These are phyloP conservation scores for Asobara japonica DNA, from an alignment of 1,140 invertebrate species.

Conservation along the genomic window DNA sequence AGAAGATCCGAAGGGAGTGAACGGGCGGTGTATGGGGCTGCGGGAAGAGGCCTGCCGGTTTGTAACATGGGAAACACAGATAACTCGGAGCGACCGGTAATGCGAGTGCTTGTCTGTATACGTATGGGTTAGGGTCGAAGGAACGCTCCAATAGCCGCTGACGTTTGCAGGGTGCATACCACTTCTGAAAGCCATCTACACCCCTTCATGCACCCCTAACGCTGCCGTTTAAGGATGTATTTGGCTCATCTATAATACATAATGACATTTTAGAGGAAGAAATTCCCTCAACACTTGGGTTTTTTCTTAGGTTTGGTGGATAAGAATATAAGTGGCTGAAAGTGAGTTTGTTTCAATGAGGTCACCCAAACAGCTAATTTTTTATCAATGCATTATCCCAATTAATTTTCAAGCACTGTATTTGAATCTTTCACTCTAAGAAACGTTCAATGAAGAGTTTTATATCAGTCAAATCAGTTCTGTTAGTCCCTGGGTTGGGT, in stretches of 20 bases:
- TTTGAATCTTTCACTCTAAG: too few relatives aligned
- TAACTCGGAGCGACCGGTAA: conserved; percentile 61
- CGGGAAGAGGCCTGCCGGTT: conserved; percentile 17
- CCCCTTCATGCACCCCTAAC: neutral
- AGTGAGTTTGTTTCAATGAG: too few relatives aligned
- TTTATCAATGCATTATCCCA: too few relatives aligned
- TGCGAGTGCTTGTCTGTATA: conserved; percentile 46
- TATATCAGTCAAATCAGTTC: too few relatives aligned
- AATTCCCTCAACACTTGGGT: too few relatives aligned
- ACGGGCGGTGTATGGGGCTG: neutral
- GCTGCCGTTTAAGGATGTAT: neutral
- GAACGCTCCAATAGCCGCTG: conserved; percentile 48
- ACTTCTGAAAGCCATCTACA: neutral
- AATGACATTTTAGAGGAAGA: neutral
- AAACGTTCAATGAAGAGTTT: too few relatives aligned
- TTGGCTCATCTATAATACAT: neutral
- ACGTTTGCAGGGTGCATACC: conserved; percentile 37
- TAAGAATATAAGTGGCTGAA: too few relatives aligned
- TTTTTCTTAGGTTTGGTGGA: too few relatives aligned
- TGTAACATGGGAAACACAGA: conserved; percentile 58
- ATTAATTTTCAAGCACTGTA: too few relatives aligned
- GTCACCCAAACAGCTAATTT: too few relatives aligned
- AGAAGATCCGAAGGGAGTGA: conserved; percentile 19
- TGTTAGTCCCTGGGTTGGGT: too few relatives aligned
- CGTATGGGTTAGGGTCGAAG: neutral